Evolutionary conservation across 2,113 vertebrate species (phyloP), one percentile per base, ranked within the genome.

Genomic region (Tinamus guttatus): DNA sequence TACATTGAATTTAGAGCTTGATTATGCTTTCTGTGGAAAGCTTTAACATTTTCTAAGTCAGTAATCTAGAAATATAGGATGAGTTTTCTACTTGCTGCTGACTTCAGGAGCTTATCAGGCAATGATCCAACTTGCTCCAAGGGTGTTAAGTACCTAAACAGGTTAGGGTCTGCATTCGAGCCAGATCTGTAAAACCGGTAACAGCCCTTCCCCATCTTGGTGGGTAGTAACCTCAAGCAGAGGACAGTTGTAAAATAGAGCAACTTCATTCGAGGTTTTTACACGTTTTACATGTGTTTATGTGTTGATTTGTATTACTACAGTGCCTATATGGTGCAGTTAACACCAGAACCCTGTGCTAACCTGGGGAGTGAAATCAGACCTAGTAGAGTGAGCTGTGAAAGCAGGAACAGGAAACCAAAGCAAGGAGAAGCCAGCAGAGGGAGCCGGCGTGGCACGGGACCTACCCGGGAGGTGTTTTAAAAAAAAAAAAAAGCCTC

Each of bases 381-480:
- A 14, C 9, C 12, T 2, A 1, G 28, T 8, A 8, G 79, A 40
- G 6, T 3, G 18, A 22, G n/a, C 25, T 7, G 5, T 52, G 7
- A 4, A 16, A 36, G 11, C 47, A 28, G 74, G 36, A 64, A n/a
- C 60, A 19, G 40, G 63, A n/a, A 40, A 47, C 59, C 3, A 11
- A 24, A 32, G 45, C 5, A 56, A 47, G n/a, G 15, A 22, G 14
- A 54, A 6, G 69, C 96, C 95, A 89, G 96, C 95, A 97, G 98
- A 93, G 97, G 98, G 97, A 81, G 97, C 96, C 80, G 82, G 81
- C 28, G 95, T 15, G 95, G 96, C 92, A 88, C 86, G 41, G 56
- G 87, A 64, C 13, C 34, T 81, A 15, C 6, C 5, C 51, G 76
- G 25, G 20, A 45, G n/a, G n/a, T n/a, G n/a, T n/a, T n/a, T n/a